Conservation (phyloP, 2,113 vertebrate genomes). For the Caracal caracal region DNA sequence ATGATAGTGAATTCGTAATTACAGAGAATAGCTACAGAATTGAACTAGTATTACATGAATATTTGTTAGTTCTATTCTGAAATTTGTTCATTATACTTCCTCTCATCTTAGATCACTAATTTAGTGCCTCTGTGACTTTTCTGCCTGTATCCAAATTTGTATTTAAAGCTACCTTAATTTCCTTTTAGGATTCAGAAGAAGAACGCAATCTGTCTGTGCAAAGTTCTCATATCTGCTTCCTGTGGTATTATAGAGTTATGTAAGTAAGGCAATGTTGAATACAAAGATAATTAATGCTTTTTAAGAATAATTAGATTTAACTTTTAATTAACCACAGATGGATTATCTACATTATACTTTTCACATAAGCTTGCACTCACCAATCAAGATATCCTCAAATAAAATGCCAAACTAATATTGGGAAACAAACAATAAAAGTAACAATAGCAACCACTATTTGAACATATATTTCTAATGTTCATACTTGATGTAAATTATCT, state of each 20-base stretch:
- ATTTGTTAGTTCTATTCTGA: neutral
- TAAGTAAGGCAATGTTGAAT: slow-evolving; percentile 60
- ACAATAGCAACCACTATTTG: neutral
- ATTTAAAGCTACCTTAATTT: slow-evolving; percentile 34
- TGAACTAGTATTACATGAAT: neutral
- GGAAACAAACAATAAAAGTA: slow-evolving; percentile 29
- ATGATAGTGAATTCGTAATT: neutral
- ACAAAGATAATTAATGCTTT: slow-evolving; percentile 36
- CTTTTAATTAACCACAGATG: neutral
- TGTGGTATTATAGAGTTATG: slow-evolving; percentile 63
- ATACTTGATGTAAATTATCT: neutral
- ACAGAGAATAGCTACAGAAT: neutral
- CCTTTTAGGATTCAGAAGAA: slow-evolving; percentile 61
- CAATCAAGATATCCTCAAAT: slow-evolving; percentile 40
- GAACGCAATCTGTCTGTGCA: slow-evolving; percentile 49
- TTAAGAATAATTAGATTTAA: neutral
- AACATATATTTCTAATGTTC: neutral
- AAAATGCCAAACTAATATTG: slow-evolving; percentile 1
- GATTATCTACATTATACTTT: slow-evolving; percentile 26
- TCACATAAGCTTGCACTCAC: slow-evolving; percentile 23
- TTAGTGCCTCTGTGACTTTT: neutral
- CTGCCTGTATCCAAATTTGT: neutral
- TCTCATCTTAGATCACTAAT: neutral
- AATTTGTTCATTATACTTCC: neutral
- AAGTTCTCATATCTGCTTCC: slow-evolving; percentile 53